These are phyloP conservation scores for Triplophysa bombifrons DNA, from an alignment of 2,797 vertebrate species.

Conservation along the genomic window DNA sequence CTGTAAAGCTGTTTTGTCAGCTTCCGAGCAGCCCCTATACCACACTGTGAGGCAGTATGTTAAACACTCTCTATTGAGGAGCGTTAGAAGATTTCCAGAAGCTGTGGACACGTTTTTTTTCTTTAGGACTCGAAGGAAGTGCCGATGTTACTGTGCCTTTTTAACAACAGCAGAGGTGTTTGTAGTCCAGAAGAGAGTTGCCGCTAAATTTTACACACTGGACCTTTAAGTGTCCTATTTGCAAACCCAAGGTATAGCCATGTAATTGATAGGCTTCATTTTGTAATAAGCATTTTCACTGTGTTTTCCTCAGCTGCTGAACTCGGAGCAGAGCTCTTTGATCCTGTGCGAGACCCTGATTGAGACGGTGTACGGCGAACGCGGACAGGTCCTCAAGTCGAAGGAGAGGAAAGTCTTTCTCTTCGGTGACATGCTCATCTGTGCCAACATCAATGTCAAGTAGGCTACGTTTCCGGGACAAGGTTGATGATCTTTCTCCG, in stretches of 20 bases:
- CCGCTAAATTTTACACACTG: too few relatives aligned
- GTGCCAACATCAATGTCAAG: slow-evolving; percentile 97
- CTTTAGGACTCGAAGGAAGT: too few relatives aligned
- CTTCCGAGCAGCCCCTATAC: too few relatives aligned
- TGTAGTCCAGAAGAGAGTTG: too few relatives aligned
- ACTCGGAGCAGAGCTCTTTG: slow-evolving; percentile 88
- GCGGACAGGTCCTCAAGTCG: slow-evolving; percentile 95
- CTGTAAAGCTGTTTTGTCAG: too few relatives aligned
- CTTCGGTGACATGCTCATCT: slow-evolving; percentile 89
- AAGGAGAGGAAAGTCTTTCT: slow-evolving; percentile 95
- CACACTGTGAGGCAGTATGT: too few relatives aligned
- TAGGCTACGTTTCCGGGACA: slow-evolving; percentile 68
- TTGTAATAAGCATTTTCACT: slow-evolving; percentile 24
- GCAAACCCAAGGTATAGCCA: neutral
- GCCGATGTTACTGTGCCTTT: too few relatives aligned
- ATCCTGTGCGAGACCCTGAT: slow-evolving; percentile 93
- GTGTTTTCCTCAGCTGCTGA: slow-evolving; percentile 79
- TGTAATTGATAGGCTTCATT: slow-evolving; percentile 33
- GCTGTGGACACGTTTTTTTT: too few relatives aligned
- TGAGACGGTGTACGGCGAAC: slow-evolving; percentile 91
- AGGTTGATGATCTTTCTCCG: slow-evolving; percentile 36
- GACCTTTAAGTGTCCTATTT: slow-evolving; percentile 12
- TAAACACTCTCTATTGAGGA: too few relatives aligned
- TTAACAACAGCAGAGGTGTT: too few relatives aligned
- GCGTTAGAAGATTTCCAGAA: too few relatives aligned